Evolutionary conservation across 2,888 invertebrate genomes (phyloP), one percentile per base, ranked within the genome.

Genomic region (Rhodophaea formosa): DNA sequence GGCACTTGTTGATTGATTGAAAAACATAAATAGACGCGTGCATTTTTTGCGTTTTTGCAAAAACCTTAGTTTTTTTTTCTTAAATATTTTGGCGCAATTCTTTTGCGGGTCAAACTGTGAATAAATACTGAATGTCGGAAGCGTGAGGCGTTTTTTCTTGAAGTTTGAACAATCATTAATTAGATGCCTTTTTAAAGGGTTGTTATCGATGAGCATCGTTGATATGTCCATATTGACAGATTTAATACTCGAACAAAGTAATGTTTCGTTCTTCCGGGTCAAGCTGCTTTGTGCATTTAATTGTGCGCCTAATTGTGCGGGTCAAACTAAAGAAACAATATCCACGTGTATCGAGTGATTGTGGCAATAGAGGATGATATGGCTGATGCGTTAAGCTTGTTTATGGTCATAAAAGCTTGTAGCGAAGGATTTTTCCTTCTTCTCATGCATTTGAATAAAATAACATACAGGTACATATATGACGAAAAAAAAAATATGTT

Each of bases 121-220:
- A 80, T 82, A 82, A 84, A 79, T 80, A 76, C 70, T 70, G 70
- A 58, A 73, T 83, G 82, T 83, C 84, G 84, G 86, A 86, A 86
- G 79, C 70, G 74, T 75, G 64, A 67, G 63, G 72, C 74, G 76
- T 74, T 74, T 81, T 84, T 86, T 80, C 80, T 82, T 68, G 10
- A 69, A 69, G 72, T 81, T 82, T 84, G 78, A 82, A 85, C 78
- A 84, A 85, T 86, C 81, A 85, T 86, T 84, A 86, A 86, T 87
- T 87, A 87, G 84, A 84, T 77, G 81, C 74, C 73, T 80, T 77
- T 79, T 83, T 84, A 85, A 85, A 83, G 80, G 82, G 74, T 82
- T 74, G 77, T 82, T 83, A 80, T 80, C 79, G 80, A 77, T 75
- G 77, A 71, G 78, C 77, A 82, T 84, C 77, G 80, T 79, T 77